Base-by-base conservation (phyloP, 2,888 invertebrate genomes). In the Nemoura dubitans region DNA sequence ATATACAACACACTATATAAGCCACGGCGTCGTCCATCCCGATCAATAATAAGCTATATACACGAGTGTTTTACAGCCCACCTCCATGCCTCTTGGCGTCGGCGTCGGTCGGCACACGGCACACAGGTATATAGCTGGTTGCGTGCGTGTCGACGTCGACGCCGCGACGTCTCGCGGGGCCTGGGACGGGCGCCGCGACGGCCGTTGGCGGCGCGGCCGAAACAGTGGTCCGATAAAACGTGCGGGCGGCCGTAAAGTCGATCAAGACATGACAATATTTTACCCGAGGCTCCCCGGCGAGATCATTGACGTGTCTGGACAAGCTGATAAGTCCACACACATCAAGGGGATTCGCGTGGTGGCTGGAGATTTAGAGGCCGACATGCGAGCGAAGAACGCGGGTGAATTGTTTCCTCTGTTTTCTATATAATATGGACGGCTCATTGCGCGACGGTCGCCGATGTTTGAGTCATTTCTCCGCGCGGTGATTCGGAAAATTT, bases 1-100 rank as follows among this genome's bases (percentile, higher is more conserved):
- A 84, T 28, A 84, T 76, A 84, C 84, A 84, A n/a, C 27, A 21
- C 81, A 81, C 3, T 16, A n/a, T n/a, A n/a, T n/a, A n/a, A n/a
- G n/a, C n/a, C 29, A 59, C 59, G 14, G 59, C 59, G 26, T 0
- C 25, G 28, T 28, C 26, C 81, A 10, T 59, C 14, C 84, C 84
- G 84, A 84, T 84, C 84, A 84, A 84, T 84, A 84, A 84, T 84
- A 84, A 76, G 76, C 84, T 42, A 83, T 78, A n/a, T n/a, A n/a
- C n/a, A 81, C 81, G 28, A 81, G 30, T 81, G 81, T 81, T 81
- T 81, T 81, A 81, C 81, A 10, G 81, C 30, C 81, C 27, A 80
- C 80, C 80, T 27, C 80, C 25, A 36, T 10, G 36, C 5, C 3
- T 10, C 36, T 36, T 6, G 36, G n/a, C n/a, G n/a, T n/a, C n/a